Conservation (phyloP, 2,113 vertebrate genomes). For the Columbina picui region DNA sequence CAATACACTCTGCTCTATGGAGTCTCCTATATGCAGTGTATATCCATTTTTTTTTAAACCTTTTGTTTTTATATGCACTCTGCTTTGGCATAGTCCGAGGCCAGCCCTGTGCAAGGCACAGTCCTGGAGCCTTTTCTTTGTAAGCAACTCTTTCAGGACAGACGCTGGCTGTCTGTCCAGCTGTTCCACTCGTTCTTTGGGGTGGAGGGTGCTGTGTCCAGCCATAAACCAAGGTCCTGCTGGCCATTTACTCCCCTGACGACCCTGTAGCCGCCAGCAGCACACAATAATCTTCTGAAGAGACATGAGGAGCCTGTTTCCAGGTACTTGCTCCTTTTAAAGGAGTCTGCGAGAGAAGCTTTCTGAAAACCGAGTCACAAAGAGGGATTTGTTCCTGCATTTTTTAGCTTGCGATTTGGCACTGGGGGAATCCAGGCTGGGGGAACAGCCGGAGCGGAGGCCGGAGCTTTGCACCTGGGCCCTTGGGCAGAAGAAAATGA, state of each 20-base stretch:
- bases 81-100: slow-evolving; percentile 12
- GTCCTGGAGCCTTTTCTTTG: background rate
- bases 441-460: background rate
- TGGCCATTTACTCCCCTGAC: background rate
- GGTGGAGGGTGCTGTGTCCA: slow-evolving; percentile 37
- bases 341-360: background rate
- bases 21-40: slow-evolving; percentile 25
- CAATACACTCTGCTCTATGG: background rate
- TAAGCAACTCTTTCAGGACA: background rate
- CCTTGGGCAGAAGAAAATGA: background rate
- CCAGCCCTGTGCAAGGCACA: background rate
- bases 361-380: background rate
- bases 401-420: slow-evolving; percentile 10
- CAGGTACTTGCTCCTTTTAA: slow-evolving; percentile 5
- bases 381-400: slow-evolving; percentile 16
- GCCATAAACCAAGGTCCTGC: background rate
- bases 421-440: background rate
- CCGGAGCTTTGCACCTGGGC: background rate
- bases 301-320: background rate
- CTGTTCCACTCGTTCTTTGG: background rate
- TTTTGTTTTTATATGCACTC: slow-evolving; percentile 1
- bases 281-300: background rate
- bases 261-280: background rate
- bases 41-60: background rate
- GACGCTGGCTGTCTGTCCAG: slow-evolving; percentile 25